Evolutionary conservation across 2,797 vertebrate species (phyloP), one percentile per base, ranked within the genome.

Genomic region (Bufotes viridis): DNA sequence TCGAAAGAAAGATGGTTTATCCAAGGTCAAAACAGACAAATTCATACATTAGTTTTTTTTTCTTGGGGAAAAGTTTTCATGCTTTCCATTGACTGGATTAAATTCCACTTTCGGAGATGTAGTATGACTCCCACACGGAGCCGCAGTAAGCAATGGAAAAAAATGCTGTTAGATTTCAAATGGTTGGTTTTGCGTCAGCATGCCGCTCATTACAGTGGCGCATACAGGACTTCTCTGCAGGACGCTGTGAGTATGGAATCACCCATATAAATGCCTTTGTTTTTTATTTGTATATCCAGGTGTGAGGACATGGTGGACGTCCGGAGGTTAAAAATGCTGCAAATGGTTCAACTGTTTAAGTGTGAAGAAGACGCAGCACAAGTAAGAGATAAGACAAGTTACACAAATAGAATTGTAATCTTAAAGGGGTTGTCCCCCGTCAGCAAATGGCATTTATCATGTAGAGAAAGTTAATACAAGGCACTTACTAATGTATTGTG

Each of bases 241-340:
- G 72, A 51, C 10, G n/a, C 18, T 75, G 34, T 20, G 20, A 78
- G 15, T 14, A 8, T 24, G 24, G 2, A 55, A 78, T n/a, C 74
- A 49, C 2, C 26, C 42, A 2, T 42, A 9, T 5, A 14, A 17
- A 9, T 70, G 17, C 29, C 9, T 10, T 0, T 42, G 0, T 29
- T 14, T 63, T 14, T 2, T 1, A n/a, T 51, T 12, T 42, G 2
- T 22, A 3, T 88, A 84, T 17, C 11, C 88, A 99, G 98, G 92
- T 99, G 98, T 94, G 98, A 99, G 93, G 98, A 99, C 93, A 99
- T 99, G 98, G 98, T 99, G 86, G 98, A 99, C 0, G 98, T 99
- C 57, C 94, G 98, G 87, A 95, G 98, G 87, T 94, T 99, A 91
- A 99, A 99, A 95, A 99, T 99, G 98, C 96, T 99, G 67, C 98